These are phyloP conservation scores for Sicus ferrugineus DNA, from an alignment of 2,888 invertebrate species.

Conservation along the genomic window DNA sequence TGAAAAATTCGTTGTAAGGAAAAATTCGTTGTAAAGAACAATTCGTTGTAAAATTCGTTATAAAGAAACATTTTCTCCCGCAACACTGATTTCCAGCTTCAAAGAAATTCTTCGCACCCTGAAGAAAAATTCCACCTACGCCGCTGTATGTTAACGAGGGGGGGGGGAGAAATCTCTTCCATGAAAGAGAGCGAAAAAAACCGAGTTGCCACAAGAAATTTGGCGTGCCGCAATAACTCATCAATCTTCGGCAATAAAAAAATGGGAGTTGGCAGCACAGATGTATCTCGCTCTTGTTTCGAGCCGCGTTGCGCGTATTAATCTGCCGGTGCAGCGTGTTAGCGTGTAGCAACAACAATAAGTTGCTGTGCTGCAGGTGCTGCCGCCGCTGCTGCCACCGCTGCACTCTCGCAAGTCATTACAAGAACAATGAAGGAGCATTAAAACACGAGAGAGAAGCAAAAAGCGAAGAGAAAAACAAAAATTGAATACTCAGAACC, in stretches of 20 bases:
- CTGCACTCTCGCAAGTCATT: too few relatives aligned
- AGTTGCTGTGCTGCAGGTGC: not conserved
- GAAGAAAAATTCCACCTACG: too few relatives aligned
- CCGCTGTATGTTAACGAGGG: too few relatives aligned
- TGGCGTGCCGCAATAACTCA: slow-evolving; percentile 28
- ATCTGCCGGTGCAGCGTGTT: not conserved
- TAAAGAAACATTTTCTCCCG: too few relatives aligned
- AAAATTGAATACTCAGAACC: not conserved
- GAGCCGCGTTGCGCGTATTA: not conserved
- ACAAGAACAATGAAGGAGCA: not conserved
- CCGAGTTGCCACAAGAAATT: not conserved
- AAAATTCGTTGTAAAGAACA: too few relatives aligned
- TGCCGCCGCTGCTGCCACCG: not conserved
- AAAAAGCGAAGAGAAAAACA: not conserved
- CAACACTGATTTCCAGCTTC: too few relatives aligned
- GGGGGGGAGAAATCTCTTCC: too few relatives aligned
- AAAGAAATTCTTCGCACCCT: too few relatives aligned
- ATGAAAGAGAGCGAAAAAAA: not conserved
- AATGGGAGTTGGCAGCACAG: slow-evolving; percentile 12
- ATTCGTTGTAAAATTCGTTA: too few relatives aligned
- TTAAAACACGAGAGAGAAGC: not conserved
- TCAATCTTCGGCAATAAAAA: slow-evolving; percentile 24
- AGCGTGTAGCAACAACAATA: not conserved
- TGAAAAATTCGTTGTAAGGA: too few relatives aligned
- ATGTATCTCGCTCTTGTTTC: slow-evolving; percentile 2